Conservation (phyloP, 2,113 vertebrate species). For the Crotalus horridus region DNA sequence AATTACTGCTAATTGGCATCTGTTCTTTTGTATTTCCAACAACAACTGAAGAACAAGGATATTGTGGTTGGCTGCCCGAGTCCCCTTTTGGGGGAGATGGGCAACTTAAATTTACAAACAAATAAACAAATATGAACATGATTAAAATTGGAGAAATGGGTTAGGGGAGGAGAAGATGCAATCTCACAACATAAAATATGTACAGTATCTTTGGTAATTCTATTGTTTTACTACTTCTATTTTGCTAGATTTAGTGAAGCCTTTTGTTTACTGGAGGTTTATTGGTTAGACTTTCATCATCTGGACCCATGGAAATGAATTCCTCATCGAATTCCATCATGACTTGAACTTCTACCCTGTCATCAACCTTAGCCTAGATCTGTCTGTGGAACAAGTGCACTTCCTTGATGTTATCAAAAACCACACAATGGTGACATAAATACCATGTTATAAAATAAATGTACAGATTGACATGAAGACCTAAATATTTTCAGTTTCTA, state of each 20-base stretch:
- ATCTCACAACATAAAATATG: not conserved
- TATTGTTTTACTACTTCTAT: not conserved
- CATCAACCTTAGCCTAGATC: not conserved
- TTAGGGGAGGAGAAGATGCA: not conserved
- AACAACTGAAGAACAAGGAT: not conserved
- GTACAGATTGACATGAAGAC: not conserved
- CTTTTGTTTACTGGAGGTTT: not conserved
- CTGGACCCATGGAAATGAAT: not conserved
- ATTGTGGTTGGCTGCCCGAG: too few species aligned
- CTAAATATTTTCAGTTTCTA: not conserved
- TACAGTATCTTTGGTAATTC: not conserved
- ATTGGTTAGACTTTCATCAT: not conserved
- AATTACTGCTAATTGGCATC: not conserved
- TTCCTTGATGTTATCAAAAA: not conserved
- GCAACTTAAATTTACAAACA: not conserved
- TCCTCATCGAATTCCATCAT: not conserved
- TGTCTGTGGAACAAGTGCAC: not conserved
- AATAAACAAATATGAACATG: not conserved
- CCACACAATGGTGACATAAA: not conserved
- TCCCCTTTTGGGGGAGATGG: too few species aligned
- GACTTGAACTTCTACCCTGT: not conserved
- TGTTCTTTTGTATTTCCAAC: not conserved
- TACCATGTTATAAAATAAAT: not conserved
- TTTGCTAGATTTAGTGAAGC: not conserved
- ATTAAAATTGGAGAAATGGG: not conserved